A percentile compares a stretch with the other conserved stretches of the same genome.
Evolutionary conservation across 2,797 vertebrate species (phyloP).

Genomic region (Squalus acanthias): DNA sequence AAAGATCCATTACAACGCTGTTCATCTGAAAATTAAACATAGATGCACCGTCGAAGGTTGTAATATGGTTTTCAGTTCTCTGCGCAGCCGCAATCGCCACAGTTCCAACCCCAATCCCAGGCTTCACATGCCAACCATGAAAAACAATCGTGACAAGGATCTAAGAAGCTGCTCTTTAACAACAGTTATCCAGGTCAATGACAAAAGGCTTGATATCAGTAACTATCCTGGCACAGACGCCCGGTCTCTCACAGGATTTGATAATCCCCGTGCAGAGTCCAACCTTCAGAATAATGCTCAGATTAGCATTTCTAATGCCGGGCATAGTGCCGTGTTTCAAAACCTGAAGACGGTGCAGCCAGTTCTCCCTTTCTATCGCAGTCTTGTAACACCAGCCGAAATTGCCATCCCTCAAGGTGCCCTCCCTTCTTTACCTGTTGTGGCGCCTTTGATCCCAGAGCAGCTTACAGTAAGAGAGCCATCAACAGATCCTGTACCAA

Average conservation of each 20-base stretch:
- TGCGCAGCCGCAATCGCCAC: constrained; percentile 91
- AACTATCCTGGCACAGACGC: constrained; percentile 57
- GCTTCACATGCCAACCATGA: constrained; percentile 96
- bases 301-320: constrained; percentile 62
- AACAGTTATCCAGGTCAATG: constrained; percentile 60
- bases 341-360: constrained; percentile 95
- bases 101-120: constrained; percentile 96
- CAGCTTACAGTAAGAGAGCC: constrained; percentile 63
- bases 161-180: constrained; percentile 65
- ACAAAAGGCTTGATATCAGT: constrained; percentile 62
- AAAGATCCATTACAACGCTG: constrained; percentile 97
- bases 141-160: constrained; percentile 92
- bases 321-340: constrained; percentile 83
- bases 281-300: constrained; percentile 70
- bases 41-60: constrained; percentile 94
- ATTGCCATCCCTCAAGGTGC: constrained; percentile 84
- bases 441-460: constrained; percentile 79
- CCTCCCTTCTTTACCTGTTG: constrained; percentile 79
- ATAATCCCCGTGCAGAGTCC: constrained; percentile 64
- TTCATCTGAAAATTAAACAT: constrained; percentile 97
- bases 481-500: constrained; percentile 72
- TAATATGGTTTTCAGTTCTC: constrained; percentile 96
- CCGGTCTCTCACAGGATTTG: constrained; percentile 67
- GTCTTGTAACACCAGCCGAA: constrained; percentile 84
- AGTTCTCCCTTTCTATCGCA: constrained; percentile 90